phyloP scores from a whole-genome alignment of 2,113 vertebrate species.

The Ochotona curzoniae region DNA sequence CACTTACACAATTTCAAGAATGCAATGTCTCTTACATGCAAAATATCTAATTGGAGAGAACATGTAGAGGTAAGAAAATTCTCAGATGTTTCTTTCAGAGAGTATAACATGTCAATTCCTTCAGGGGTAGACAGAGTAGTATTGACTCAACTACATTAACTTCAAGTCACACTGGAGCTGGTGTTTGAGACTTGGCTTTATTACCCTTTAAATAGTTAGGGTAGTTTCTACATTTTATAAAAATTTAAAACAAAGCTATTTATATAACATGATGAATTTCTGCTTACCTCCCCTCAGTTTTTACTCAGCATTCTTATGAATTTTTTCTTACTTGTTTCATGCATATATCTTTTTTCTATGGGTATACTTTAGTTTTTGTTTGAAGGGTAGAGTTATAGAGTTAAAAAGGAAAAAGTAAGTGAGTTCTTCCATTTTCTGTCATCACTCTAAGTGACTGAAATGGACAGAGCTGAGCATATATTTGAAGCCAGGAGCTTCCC shows the following conservation, averaged over 20 bases:
- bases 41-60: too few species aligned
- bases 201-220: background rate
- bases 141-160: background rate
- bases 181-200: background rate
- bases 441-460: too few species aligned
- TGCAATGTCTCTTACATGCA: too few species aligned
- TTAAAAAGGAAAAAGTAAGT: too few species aligned
- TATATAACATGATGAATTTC: background rate
- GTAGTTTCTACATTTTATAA: background rate
- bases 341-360: too few species aligned
- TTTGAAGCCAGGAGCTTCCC: too few species aligned
- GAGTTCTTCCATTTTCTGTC: too few species aligned
- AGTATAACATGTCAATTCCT: background rate
- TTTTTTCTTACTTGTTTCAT: background rate
- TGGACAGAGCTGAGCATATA: too few species aligned
- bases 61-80: too few species aligned
- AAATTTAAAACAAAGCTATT: background rate
- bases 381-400: too few species aligned
- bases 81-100: background rate
- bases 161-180: background rate
- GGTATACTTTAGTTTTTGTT: too few species aligned
- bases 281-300: background rate
- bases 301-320: background rate
- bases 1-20: background rate
- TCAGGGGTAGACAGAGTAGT: background rate